phyloP scores from a whole-genome alignment of 2,888 invertebrate species.

The Dynastes maya region DNA sequence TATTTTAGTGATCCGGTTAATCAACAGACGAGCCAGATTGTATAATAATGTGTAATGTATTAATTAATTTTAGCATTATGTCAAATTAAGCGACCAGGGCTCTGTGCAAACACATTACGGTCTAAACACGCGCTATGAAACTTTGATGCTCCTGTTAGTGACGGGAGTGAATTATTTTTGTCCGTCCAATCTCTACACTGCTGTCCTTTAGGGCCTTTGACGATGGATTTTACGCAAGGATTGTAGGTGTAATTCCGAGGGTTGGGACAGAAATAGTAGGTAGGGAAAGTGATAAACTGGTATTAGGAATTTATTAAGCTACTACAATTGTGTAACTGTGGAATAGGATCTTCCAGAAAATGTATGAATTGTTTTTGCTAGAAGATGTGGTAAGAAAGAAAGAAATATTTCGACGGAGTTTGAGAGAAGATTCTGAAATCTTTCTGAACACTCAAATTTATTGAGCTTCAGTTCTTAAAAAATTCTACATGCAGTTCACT shows the following conservation, averaged over 20 bases:
- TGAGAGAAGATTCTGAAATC: too few species aligned
- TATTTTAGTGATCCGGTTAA: slow-evolving; percentile 46
- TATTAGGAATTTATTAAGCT: too few species aligned
- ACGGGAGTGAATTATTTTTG: slow-evolving; percentile 22
- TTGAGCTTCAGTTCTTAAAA: too few species aligned
- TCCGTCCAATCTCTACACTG: neutral
- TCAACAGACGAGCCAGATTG: slow-evolving; percentile 42
- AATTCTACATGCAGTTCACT: too few species aligned
- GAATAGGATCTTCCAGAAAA: too few species aligned
- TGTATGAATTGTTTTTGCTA: too few species aligned
- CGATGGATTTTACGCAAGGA: neutral
- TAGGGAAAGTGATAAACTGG: neutral
- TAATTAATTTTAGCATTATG: slow-evolving; percentile 44
- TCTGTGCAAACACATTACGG: slow-evolving; percentile 38
- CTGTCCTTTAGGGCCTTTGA: slow-evolving; percentile 9
- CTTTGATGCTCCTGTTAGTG: slow-evolving; percentile 25
- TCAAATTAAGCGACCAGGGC: slow-evolving; percentile 43
- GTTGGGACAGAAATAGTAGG: too few species aligned
- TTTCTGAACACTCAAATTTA: too few species aligned
- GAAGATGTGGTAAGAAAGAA: too few species aligned
- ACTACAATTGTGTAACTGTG: too few species aligned
- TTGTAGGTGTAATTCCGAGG: neutral
- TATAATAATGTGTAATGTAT: slow-evolving; percentile 44
- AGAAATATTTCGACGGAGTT: too few species aligned
- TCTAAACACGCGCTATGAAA: slow-evolving; percentile 29